These are phyloP conservation scores for Cryptomyrus ogoouensis DNA, from an alignment of 2,113 vertebrate genomes.

Conservation along the genomic window DNA sequence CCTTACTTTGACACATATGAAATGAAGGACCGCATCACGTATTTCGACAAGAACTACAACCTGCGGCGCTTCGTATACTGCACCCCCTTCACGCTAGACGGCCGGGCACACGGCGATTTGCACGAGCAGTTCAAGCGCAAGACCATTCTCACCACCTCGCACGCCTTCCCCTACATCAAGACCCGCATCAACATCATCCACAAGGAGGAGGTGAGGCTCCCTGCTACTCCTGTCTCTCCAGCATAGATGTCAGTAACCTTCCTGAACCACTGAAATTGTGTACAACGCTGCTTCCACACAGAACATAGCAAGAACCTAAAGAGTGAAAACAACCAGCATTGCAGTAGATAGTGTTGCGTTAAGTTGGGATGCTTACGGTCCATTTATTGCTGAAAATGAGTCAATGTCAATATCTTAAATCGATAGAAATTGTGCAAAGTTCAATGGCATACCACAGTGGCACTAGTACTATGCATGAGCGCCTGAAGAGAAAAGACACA, in stretches of 20 bases:
- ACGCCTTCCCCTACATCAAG: slow-evolving; percentile 98
- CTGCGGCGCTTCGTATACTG: slow-evolving; percentile 95
- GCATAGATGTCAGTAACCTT: neutral
- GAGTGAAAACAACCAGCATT: neutral
- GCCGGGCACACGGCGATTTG: slow-evolving; percentile 89
- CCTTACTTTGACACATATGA: slow-evolving; percentile 96
- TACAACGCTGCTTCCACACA: neutral
- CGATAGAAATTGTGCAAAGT: neutral
- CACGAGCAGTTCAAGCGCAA: slow-evolving; percentile 97
- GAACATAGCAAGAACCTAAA: neutral
- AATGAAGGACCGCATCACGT: slow-evolving; percentile 98
- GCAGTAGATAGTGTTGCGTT: neutral
- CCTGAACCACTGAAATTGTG: neutral
- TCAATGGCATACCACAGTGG: neutral
- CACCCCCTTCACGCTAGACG: slow-evolving; percentile 94
- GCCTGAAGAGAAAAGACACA: neutral
- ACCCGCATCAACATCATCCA: slow-evolving; percentile 97
- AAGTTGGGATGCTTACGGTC: neutral
- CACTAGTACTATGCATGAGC: neutral
- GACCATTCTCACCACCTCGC: slow-evolving; percentile 91
- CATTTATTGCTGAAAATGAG: neutral
- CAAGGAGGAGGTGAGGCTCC: slow-evolving; percentile 83
- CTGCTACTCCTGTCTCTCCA: neutral
- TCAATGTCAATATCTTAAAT: neutral
- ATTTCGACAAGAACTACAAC: slow-evolving; percentile 99